Evolutionary conservation across 2,888 invertebrate species (phyloP), one percentile per base, ranked within the genome.

Genomic region (Caenorhabditis virilis): DNA sequence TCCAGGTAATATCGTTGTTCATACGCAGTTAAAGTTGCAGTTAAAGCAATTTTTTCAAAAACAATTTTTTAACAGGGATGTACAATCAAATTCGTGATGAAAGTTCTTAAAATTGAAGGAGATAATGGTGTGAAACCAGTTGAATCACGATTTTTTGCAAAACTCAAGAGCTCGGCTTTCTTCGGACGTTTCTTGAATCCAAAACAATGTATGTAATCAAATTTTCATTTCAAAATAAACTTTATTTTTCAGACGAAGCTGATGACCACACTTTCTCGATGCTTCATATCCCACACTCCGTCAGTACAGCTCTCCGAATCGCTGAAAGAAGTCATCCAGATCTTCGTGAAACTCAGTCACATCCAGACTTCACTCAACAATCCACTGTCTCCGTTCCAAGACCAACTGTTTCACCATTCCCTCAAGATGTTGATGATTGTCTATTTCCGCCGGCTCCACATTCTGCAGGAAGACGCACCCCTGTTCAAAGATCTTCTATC

Each of bases 1-100:
- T 97, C 80, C 97, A 97, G 88, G 89, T 89, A 60, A 57, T 18
- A n/a, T 26, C 20, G n/a, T n/a, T n/a, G n/a, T n/a, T n/a, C n/a
- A n/a, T n/a, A n/a, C n/a, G n/a, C n/a, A n/a, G n/a, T n/a, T n/a
- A n/a, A n/a, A n/a, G n/a, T n/a, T n/a, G n/a, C n/a, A n/a, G n/a
- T n/a, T n/a, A n/a, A n/a, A n/a, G n/a, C n/a, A n/a, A n/a, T 35
- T 5, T 18, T 25, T 16, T 7, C 25, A 18, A 16, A 7, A 13
- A 30, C 57, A 27, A 22, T 15, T 38, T 49, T 25, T 38, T 38
- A 7, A 18, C 26, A 63, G 60, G 66, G 66, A 5, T 60, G 60
- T 47, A 53, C 66, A 7, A 61, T 66, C 46, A 66, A 66, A 36
- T 46, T 18, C 6, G 27, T 66, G 2, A 61, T 66, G 60, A 36